Percentiles rank a stretch among this genome's conserved stretches.
phyloP scores from a whole-genome alignment of 2,113 vertebrate genomes.

The Hippocampus zosterae region DNA sequence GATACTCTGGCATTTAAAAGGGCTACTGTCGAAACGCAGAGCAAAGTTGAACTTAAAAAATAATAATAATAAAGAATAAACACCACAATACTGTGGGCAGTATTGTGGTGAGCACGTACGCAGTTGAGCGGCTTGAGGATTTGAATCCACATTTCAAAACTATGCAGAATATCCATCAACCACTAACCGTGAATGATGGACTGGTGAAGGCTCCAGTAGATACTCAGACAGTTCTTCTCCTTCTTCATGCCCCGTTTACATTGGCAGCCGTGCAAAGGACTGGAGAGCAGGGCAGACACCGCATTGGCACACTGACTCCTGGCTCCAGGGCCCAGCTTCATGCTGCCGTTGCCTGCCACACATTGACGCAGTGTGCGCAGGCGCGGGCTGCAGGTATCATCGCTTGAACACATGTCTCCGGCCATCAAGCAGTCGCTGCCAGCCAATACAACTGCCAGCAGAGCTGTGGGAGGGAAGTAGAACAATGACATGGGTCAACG shows the following conservation, averaged over 20 bases:
- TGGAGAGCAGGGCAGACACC: constrained; percentile 81
- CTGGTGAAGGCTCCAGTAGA: constrained; percentile 94
- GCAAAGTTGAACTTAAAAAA: too few species aligned
- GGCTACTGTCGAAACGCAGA: too few species aligned
- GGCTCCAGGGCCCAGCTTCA: constrained; percentile 82
- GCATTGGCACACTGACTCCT: constrained; percentile 88
- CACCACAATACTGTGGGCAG: too few species aligned
- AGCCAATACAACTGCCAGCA: constrained; percentile 61
- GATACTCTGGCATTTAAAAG: too few species aligned
- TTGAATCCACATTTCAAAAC: too few species aligned
- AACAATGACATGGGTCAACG: background rate
- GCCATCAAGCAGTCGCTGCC: constrained; percentile 85
- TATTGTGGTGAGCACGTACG: too few species aligned
- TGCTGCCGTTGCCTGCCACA: constrained; percentile 84
- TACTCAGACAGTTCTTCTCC: constrained; percentile 89
- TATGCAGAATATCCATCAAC: background rate
- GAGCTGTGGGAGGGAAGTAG: constrained; percentile 47
- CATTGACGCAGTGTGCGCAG: constrained; percentile 88
- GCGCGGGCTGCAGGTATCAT: constrained; percentile 84
- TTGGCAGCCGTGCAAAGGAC: constrained; percentile 85
- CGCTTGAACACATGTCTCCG: constrained; percentile 81
- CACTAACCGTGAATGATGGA: constrained; percentile 82
- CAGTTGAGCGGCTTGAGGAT: too few species aligned
- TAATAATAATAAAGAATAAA: too few species aligned
- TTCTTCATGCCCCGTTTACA: constrained; percentile 90